Evolutionary conservation across 2,888 invertebrate species (phyloP).

Genomic region (Erebia epiphron): DNA sequence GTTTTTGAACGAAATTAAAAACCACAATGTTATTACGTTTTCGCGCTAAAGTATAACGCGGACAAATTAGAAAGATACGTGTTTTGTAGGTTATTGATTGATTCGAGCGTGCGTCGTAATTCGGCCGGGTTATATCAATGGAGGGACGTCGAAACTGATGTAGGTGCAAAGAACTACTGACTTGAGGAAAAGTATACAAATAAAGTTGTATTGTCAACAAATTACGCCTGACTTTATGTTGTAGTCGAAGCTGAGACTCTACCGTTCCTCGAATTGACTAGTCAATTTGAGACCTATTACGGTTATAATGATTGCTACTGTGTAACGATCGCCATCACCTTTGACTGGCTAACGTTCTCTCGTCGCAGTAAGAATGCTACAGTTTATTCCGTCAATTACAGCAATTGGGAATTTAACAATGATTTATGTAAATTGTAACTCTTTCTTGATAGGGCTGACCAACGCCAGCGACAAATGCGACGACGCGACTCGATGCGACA

Average conservation of each 20-base stretch:
- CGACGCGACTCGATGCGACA: no score
- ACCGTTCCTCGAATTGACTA: not conserved
- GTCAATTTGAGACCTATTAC: not conserved
- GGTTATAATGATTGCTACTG: no score
- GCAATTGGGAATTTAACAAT: no score
- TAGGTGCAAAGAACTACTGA: slow-evolving; percentile 33
- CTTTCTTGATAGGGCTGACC: no score
- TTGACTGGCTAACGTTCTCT: no score
- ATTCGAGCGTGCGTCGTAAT: slow-evolving; percentile 26
- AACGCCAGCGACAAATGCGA: no score
- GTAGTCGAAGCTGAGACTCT: not conserved
- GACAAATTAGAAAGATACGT: slow-evolving; percentile 24
- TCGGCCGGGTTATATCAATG: slow-evolving; percentile 41
- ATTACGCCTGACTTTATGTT: not conserved
- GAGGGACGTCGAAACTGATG: slow-evolving; percentile 22
- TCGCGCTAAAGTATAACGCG: slow-evolving; percentile 34
- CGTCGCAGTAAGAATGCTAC: no score
- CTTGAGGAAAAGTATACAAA: slow-evolving; percentile 4
- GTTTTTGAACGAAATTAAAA: slow-evolving; percentile 7
- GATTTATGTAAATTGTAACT: no score
- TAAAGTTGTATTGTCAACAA: slow-evolving; percentile 4
- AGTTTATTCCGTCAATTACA: no score
- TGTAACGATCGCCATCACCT: no score
- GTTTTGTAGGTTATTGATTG: not conserved
- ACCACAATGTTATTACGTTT: slow-evolving; percentile 1